Conservation (phyloP, 1,140 invertebrate species). For the Trichonephila clavata region DNA sequence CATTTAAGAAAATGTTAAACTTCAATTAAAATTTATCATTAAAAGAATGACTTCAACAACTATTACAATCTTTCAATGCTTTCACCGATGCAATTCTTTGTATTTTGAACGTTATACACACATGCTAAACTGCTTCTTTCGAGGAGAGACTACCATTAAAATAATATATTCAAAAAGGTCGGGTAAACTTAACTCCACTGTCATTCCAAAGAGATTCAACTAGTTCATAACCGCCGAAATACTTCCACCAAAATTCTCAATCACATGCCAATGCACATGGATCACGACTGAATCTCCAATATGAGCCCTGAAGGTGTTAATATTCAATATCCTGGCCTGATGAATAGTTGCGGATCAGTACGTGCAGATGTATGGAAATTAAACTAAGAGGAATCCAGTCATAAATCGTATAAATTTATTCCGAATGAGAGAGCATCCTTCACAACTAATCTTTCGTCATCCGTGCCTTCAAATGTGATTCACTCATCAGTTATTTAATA, state of each 20-base stretch:
- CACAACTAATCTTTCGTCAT: conserved; percentile 9
- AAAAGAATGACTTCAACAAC: no score
- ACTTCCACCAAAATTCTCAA: background rate
- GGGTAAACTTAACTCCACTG: no score
- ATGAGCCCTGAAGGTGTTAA: background rate
- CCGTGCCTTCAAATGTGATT: background rate
- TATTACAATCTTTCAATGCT: no score
- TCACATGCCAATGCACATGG: background rate
- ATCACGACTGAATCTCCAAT: background rate
- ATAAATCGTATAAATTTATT: background rate
- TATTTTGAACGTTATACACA: no score
- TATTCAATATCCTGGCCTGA: background rate
- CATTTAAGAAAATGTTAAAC: no score
- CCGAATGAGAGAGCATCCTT: background rate
- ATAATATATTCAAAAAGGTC: no score
- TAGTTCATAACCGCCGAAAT: background rate
- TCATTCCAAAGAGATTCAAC: no score
- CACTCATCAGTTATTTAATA: background rate
- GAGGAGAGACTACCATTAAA: no score
- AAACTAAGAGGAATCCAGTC: background rate
- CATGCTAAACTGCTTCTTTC: no score
- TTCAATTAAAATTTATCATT: no score
- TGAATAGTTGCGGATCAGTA: background rate
- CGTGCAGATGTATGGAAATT: conserved; percentile 18
- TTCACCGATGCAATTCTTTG: no score